Evolutionary conservation across 1,140 invertebrate species (phyloP), one percentile per base, ranked within the genome.

Genomic region (Sinella curviseta): DNA sequence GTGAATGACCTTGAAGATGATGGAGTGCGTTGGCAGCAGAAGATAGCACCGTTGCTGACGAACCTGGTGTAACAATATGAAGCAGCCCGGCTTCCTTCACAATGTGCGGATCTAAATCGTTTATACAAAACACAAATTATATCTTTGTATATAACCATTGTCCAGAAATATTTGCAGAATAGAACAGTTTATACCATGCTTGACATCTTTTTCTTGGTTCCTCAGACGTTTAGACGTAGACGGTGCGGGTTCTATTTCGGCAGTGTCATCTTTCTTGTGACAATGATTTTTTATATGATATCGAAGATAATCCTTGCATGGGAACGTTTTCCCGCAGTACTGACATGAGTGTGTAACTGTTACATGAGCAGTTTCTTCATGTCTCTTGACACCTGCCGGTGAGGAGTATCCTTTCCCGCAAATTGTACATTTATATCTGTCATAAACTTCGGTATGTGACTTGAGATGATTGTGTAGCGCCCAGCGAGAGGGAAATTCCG

Each of bases 241-340:
- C 20, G 39, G 39, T 12, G 20, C 39, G 20, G 39, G 39, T 48
- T 48, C 39, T 48, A 14, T n/a, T 60, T 60, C 57, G 8, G 57
- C 39, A 12, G 57, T 26, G 12, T 4, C 14, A 3, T 60, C 24
- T 60, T n/a, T 26, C 24, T 60, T 60, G 3, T n/a, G 8, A 26
- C 57, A 60, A 60, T 60, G 57, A 26, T 60, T 60, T 60, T 60
- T 60, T 8, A 60, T 4, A 60, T 60, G 57, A 60, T 60, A 60
- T 60, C 57, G 12, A 60, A 60, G 12, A 26, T 60, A 60, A 60
- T 60, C 57, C 24, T 26, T 12, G 24, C 57, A 60, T 17, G 57
- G 57, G 24, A 60, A 60, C 57, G 12, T 12, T 3, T 26, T 12
- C 4, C 57, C 57, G 24, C 57, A 60, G 24, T 26, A 14, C 14